These are phyloP conservation scores for Ecliptopera silaceata DNA, from an alignment of 2,888 invertebrate species.

Conservation along the genomic window DNA sequence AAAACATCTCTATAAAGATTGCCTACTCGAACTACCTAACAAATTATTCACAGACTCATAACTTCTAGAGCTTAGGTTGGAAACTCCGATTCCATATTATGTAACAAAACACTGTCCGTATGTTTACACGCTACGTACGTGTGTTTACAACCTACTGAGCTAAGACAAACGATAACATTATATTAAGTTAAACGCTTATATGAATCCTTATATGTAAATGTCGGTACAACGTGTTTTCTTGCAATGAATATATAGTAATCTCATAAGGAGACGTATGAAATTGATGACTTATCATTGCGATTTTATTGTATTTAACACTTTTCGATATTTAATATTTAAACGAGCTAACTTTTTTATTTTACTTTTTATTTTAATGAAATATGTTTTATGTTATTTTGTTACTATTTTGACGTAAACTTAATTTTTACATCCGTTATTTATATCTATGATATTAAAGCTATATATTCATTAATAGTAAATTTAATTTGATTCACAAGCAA, in stretches of 20 bases:
- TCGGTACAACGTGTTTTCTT: conserved; percentile 13
- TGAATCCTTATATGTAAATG: conserved; percentile 33
- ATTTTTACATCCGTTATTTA: too few species aligned
- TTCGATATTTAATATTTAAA: too few species aligned
- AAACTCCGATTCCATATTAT: neutral
- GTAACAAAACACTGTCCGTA: neutral
- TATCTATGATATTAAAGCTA: too few species aligned
- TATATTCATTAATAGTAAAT: too few species aligned
- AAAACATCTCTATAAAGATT: neutral
- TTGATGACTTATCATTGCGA: too few species aligned
- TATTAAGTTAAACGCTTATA: conserved; percentile 35
- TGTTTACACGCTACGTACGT: too few species aligned
- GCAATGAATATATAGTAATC: conserved; percentile 25
- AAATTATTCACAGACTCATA: neutral
- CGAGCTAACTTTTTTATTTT: too few species aligned
- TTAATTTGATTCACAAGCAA: too few species aligned
- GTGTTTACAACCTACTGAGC: conserved; percentile 8
- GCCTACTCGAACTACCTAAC: neutral
- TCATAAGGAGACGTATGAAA: conserved; percentile 21
- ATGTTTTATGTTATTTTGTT: too few species aligned
- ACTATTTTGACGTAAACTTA: too few species aligned
- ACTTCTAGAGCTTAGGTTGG: neutral
- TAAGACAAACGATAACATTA: conserved; percentile 27
- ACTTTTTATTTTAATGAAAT: too few species aligned
- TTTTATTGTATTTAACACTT: too few species aligned